Base-by-base conservation (phyloP, 2,113 vertebrate species). In the Hypocryptadius cinnamomeus region DNA sequence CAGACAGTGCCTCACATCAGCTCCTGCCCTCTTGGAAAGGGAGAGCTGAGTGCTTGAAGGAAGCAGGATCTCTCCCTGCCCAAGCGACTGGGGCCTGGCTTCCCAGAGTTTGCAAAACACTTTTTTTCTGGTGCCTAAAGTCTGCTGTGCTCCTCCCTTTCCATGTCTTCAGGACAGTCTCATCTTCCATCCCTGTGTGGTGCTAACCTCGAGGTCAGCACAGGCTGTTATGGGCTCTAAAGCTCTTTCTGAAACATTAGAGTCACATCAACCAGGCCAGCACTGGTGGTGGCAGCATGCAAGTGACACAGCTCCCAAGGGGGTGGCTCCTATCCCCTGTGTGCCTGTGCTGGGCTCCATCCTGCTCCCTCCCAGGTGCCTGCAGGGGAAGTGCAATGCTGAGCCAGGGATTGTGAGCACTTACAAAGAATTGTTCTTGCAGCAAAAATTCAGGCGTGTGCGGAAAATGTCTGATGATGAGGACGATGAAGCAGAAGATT, bases 371-470 rank as follows among this genome's bases (percentile, higher is more conserved):
- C 24, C 16, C 40, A 19, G 53, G 15, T 71, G 27, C 44, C 45
- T 35, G 71, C 53, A 47, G 76, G 47, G 51, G 39, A 50, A 51
- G 5, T 4, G 51, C 30, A 88, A 71, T 92, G 73, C 59, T 73
- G 33, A 77, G 65, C 37, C 30, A 56, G 74, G 45, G n/a, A 5
- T 24, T 83, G 11, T 4, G 69, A 22, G 42, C 6, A 6, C 39
- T 85, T 28, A 68, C 39, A 16, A 16, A 23, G 40, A 39, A n/a
- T 78, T 77, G 23, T 73, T 80, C 63, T 95, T 95, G 95, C 98
- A 99, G 98, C 99, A 99, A 98, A 99, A 99, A 92, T 99, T 99
- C 93, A 98, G 98, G 23, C 98, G 99, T 57, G 98, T 99, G 48
- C 98, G 98, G 94, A 99, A 98, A 77, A 98, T 99, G 98, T 99